Evolutionary conservation across 2,888 invertebrate species (phyloP).

Genomic region (Toxonevra muliebris): DNA sequence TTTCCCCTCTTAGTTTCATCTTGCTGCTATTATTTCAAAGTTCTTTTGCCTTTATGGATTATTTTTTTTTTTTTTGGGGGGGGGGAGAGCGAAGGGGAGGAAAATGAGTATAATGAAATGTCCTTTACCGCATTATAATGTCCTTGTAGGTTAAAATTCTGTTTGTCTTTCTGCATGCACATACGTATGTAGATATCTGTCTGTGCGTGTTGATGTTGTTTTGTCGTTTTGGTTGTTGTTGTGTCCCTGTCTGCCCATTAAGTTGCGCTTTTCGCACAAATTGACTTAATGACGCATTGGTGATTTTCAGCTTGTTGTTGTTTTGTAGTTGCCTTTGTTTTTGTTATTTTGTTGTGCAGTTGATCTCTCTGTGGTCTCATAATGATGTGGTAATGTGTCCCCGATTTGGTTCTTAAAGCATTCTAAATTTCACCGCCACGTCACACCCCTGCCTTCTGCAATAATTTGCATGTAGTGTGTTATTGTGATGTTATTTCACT

Average conservation of each 20-base stretch:
- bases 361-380: slow-evolving; percentile 55
- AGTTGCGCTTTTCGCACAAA: slow-evolving; percentile 52
- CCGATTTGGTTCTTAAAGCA: slow-evolving; percentile 25
- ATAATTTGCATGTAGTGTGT: too few relatives aligned
- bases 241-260: slow-evolving; percentile 49
- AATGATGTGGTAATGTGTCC: slow-evolving; percentile 58
- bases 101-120: slow-evolving; percentile 2
- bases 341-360: slow-evolving; percentile 12
- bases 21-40: too few relatives aligned
- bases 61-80: neutral
- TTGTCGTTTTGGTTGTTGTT: slow-evolving; percentile 6
- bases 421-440: too few relatives aligned
- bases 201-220: neutral
- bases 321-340: neutral
- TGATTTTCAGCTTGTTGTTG: slow-evolving; percentile 6
- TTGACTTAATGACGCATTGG: slow-evolving; percentile 57
- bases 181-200: neutral
- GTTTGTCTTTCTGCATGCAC: neutral
- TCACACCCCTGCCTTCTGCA: too few relatives aligned
- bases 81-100: neutral
- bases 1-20: too few relatives aligned
- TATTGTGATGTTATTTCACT: too few relatives aligned
- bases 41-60: too few relatives aligned
- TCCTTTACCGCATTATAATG: neutral
- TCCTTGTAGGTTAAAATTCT: neutral